A percentile compares a stretch with the other conserved stretches of the same genome.
Conservation (phyloP, 1,140 invertebrate genomes). For the Pseudomyrmex cubaensis region DNA sequence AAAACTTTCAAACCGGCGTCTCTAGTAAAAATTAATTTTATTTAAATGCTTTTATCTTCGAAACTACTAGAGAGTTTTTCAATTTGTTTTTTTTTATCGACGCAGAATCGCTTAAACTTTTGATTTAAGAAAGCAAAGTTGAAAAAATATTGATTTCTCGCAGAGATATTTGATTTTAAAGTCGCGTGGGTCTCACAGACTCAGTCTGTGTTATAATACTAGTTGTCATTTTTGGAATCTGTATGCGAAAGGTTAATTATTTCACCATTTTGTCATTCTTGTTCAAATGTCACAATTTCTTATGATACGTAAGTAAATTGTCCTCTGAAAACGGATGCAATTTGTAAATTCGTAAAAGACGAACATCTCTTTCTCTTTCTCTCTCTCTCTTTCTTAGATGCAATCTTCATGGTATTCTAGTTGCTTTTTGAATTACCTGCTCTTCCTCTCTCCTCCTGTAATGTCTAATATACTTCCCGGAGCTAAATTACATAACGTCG, state of each 20-base stretch:
- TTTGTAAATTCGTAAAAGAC: neutral
- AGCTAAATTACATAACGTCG: neutral
- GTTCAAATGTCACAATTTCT: neutral
- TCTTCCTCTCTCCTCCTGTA: neutral
- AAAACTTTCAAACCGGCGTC: too few species aligned
- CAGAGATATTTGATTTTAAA: too few species aligned
- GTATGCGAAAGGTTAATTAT: neutral
- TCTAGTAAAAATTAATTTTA: too few species aligned
- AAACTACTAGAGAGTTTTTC: too few species aligned
- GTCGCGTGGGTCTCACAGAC: too few species aligned
- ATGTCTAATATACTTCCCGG: constrained; percentile 9
- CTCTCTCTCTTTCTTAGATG: neutral
- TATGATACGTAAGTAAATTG: neutral
- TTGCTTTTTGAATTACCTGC: constrained; percentile 18
- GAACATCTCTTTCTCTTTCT: neutral
- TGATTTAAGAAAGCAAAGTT: too few species aligned
- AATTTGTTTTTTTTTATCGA: too few species aligned
- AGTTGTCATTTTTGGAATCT: too few species aligned
- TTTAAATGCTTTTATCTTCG: too few species aligned
- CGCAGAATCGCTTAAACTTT: too few species aligned
- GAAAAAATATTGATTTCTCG: too few species aligned
- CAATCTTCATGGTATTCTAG: constrained; percentile 33
- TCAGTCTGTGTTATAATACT: too few species aligned
- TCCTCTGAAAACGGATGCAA: neutral
- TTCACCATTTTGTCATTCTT: neutral